Percentiles rank a stretch among this genome's conserved stretches.
Conservation (phyloP, 2,797 vertebrate species). For the Eulemur albifrons region DNA sequence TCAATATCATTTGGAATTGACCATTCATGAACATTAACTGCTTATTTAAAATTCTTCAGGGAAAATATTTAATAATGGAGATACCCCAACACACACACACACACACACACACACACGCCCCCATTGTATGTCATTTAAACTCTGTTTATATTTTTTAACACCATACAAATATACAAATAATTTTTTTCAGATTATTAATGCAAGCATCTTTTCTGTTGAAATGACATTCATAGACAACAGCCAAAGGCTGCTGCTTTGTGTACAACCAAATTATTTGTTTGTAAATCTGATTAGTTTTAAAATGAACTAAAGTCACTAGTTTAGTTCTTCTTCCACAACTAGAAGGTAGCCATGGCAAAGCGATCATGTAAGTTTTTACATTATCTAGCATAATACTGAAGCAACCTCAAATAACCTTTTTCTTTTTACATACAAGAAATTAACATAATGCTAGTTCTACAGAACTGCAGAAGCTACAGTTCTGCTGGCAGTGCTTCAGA, state of each 20-base stretch:
- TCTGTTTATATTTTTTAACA: not conserved
- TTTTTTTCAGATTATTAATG: not conserved
- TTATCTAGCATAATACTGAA: conserved; percentile 30
- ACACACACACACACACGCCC: not conserved
- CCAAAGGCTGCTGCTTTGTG: not conserved
- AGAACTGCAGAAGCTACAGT: accelerated
- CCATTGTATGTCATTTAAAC: not conserved
- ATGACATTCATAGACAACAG: not conserved
- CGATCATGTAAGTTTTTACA: not conserved
- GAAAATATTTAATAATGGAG: not conserved
- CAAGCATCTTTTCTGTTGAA: not conserved
- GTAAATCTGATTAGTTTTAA: not conserved
- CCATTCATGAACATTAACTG: conserved; percentile 1
- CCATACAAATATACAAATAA: not conserved
- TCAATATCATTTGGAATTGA: conserved; percentile 7
- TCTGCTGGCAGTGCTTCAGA: not conserved
- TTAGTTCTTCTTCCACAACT: not conserved
- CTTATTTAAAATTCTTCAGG: not conserved
- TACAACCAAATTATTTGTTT: not conserved
- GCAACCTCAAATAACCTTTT: conserved; percentile 47
- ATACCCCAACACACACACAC: not conserved
- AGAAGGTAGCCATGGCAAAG: not conserved
- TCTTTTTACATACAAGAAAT: not conserved
- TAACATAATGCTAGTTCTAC: not conserved
- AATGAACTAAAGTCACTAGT: not conserved